Base-by-base conservation (phyloP, 2,113 vertebrate genomes). In the Acinonyx jubatus region DNA sequence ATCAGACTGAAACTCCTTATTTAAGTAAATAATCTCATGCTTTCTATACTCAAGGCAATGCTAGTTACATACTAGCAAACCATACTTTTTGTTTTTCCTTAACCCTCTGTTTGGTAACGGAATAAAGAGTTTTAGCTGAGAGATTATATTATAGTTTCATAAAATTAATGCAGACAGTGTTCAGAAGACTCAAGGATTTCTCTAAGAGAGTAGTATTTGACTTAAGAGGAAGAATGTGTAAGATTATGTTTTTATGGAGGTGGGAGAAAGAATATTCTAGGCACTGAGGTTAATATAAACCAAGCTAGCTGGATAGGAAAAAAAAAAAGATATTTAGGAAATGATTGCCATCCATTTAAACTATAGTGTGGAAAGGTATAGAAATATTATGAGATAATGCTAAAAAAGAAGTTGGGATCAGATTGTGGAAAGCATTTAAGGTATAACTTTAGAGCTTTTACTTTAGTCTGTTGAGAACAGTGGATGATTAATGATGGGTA, bases 81-180 rank as follows among this genome's bases (percentile, higher is more conserved):
- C 86, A 21, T 65, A 50, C 12, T 74, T 48, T 52, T 11, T 93
- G 21, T 36, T 94, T 61, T 93, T 65, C 36, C 80, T 79, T 52
- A 38, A 4, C 45, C 55, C 84, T 69, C 33, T 84, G 25, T 66
- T 19, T 68, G 74, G 33, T 80, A 93, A 69, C 50, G 29, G 11
- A 86, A 85, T 97, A 57, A 89, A 50, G 29, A 68, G 33, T 86
- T 89, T 92, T 86, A 90, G 65, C 65, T 31, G 66, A 69, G 68
- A 86, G 38, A 63, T 89, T 85, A 25, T 76, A 36, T 81, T 73
- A n/a, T 66, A 84, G 25, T 92, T 89, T 31, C 12, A 41, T 90
- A 63, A 79, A 83, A 45, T 96, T 48, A 45, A 61, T 85, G 12
- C 76, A 89, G 15, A 63, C 84, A 50, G 71, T 73, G 11, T 52